Conservation (phyloP, 1,140 invertebrate species). For the Magallana gigas region DNA sequence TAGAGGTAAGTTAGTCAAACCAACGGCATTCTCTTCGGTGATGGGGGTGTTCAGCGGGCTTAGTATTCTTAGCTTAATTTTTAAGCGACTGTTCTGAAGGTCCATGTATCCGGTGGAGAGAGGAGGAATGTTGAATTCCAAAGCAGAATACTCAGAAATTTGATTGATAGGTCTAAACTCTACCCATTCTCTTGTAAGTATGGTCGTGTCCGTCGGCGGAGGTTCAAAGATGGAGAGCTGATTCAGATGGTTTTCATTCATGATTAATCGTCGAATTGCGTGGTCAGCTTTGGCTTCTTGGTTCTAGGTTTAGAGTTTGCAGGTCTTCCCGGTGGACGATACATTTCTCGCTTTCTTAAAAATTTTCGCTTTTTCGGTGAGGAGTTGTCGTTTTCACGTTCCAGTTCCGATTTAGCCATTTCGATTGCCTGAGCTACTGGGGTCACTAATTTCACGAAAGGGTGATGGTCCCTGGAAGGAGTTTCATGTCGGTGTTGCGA, state of each 20-base stretch:
- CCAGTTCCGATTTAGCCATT: conserved; percentile 49
- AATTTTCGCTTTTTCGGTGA: neutral
- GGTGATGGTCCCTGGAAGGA: neutral
- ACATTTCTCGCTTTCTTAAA: conserved; percentile 33
- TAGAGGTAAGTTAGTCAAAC: conserved; percentile 23
- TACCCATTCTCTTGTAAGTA: conserved; percentile 50
- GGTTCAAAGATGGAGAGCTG: conserved; percentile 49
- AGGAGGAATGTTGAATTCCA: conserved; percentile 45
- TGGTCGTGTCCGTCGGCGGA: neutral
- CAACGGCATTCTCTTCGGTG: neutral
- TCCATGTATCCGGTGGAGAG: conserved; percentile 49
- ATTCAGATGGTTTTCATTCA: conserved; percentile 46
- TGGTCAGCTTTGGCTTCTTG: neutral
- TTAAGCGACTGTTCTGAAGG: conserved; percentile 37
- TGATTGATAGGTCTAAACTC: conserved; percentile 52
- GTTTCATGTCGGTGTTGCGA: neutral
- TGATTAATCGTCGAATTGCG: conserved; percentile 20
- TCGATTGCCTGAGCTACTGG: conserved; percentile 45
- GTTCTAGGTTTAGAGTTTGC: neutral
- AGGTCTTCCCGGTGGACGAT: neutral
- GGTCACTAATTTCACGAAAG: conserved; percentile 31
- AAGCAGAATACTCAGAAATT: conserved; percentile 19
- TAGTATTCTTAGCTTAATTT: conserved; percentile 7
- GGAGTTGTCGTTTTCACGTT: conserved; percentile 27
- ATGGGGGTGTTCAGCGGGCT: neutral